Percentiles rank a stretch among this genome's conserved stretches.
Conservation (phyloP, 35 echinoderm and acorn worm genomes). For the Ophioderma brevispina region DNA sequence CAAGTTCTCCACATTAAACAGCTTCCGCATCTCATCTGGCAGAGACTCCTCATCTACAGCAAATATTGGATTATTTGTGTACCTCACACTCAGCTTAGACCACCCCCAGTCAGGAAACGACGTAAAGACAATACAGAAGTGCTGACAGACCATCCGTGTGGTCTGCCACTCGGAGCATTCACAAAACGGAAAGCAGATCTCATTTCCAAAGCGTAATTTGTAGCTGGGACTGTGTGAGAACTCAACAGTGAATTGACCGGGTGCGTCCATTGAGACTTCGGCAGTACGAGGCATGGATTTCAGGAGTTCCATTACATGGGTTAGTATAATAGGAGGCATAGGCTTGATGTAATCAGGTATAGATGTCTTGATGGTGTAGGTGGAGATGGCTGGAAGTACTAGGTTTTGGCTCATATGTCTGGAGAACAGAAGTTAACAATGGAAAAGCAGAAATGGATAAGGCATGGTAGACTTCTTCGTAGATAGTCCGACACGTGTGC, state of each 20-base stretch:
- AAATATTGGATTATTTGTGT: constrained; percentile 18
- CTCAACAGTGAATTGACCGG: neutral
- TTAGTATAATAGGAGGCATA: neutral
- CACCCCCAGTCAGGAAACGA: neutral
- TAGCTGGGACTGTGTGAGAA: neutral
- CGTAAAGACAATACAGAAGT: constrained; percentile 12
- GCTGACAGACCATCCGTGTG: neutral
- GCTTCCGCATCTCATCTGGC: neutral
- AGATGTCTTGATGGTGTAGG: neutral
- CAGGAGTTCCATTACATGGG: neutral
- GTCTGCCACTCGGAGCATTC: neutral
- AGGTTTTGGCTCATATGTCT: neutral
- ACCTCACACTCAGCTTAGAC: neutral
- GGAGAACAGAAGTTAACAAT: neutral
- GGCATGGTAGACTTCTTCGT: no score
- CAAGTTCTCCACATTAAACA: neutral
- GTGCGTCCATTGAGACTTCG: neutral
- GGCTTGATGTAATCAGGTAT: neutral
- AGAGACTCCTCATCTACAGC: neutral
- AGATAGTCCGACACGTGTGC: no score
- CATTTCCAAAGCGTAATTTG: neutral
- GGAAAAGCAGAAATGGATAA: neutral
- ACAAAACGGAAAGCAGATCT: neutral
- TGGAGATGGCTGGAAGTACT: no score
- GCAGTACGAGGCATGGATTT: neutral